Base-by-base conservation (phyloP, 2,888 invertebrate genomes). In the Schizotus pectinicornis region DNA sequence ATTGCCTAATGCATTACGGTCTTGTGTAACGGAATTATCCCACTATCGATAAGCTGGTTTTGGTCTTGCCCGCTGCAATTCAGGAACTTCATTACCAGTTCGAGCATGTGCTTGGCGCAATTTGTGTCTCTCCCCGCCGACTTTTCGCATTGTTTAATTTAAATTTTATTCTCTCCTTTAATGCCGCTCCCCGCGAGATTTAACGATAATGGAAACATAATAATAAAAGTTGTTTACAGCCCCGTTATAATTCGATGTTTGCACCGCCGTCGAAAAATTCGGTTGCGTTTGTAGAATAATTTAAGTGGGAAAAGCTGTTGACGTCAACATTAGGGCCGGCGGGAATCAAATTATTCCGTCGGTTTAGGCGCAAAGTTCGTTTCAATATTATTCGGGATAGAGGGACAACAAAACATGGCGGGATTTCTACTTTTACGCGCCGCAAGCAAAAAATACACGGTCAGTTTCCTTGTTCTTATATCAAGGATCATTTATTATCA, bases 391-490 rank as follows among this genome's bases (percentile, higher is more conserved):
- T 49, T 48, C 22, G 39, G 14, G 14, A 36, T 11, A 8, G 30
- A 34, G 32, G 34, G 37, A n/a, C 35, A 35, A 56, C 42, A 56
- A 56, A 48, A 50, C 56, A 56, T 31, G n/a, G n/a, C 14, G 39
- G 32, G 34, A 39, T 56, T 56, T 50, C 51, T 46, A 56, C 56
- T 50, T 46, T 51, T 45, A 41, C 50, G 46, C 54, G 35, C 45
- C 34, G 11, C 11, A 14, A 39, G 47, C 47, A 59, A 59, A 60
- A 60, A 60, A 52, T 56, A 31, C 33, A 56, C 60, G 60, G 60
- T 60, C 60, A 60, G 60, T 60, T 56, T 60, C 48, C 60, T 52
- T 56, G 60, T 60, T 60, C 60, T 56, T 60, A 56, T 56, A 56
- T 56, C 56, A 43, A 43, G 55, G 60, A 56, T 56, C 60, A 56